Conservation (phyloP, 92 coral and sea anemone genomes). For the Bergia sp. region DNA sequence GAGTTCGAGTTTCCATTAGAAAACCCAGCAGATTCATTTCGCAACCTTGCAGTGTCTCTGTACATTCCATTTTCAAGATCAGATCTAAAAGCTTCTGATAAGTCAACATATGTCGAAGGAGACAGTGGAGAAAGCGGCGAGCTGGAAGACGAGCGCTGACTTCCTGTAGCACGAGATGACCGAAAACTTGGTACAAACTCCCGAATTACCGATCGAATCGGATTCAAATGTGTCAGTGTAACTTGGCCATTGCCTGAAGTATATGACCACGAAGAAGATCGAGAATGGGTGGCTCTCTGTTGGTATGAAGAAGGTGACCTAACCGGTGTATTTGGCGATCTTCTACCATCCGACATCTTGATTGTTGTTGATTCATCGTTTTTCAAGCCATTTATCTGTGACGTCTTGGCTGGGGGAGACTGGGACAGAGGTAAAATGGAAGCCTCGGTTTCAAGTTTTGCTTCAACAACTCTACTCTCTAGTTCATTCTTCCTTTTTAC, state of each 20-base stretch:
- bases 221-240: slow-evolving; percentile 81
- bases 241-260: slow-evolving; percentile 96
- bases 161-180: slow-evolving; percentile 57
- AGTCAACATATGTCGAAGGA: slow-evolving; percentile 86
- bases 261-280: slow-evolving; percentile 97
- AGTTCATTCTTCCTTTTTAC: too few relatives aligned
- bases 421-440: slow-evolving; percentile 3
- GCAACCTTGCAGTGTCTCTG: slow-evolving; percentile 59
- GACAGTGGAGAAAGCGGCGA: slow-evolving; percentile 82
- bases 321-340: slow-evolving; percentile 27
- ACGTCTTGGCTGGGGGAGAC: slow-evolving; percentile 32
- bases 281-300: slow-evolving; percentile 92
- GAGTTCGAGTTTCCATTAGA: slow-evolving; percentile 69
- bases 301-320: slow-evolving; percentile 71
- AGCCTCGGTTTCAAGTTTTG: slow-evolving; percentile 37
- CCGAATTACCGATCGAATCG: slow-evolving; percentile 95
- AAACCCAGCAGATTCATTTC: slow-evolving; percentile 64
- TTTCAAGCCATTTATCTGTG: background rate
- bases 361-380: slow-evolving; percentile 32
- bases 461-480: background rate
- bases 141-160: slow-evolving; percentile 62
- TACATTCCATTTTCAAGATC: slow-evolving; percentile 65
- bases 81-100: slow-evolving; percentile 75
- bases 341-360: slow-evolving; percentile 37
- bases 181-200: slow-evolving; percentile 98